Evolutionary conservation across 2,113 vertebrate genomes (phyloP).

Genomic region (Pardalotus punctatus): DNA sequence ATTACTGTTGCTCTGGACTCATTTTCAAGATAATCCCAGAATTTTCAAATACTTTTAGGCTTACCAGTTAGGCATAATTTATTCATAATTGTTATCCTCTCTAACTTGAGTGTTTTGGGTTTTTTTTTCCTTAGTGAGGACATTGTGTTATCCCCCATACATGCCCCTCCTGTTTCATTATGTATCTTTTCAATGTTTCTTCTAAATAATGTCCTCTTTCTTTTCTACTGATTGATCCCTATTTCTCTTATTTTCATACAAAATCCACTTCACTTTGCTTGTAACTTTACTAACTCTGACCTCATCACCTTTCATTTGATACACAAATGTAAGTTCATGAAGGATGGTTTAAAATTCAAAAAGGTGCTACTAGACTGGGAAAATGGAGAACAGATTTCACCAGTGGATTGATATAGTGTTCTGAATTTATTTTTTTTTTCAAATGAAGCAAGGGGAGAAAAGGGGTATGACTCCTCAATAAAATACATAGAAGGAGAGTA

Average conservation of each 20-base stretch:
- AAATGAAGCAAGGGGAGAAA: neutral
- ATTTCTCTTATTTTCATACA: neutral
- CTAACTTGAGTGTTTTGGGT: neutral
- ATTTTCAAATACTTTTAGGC: neutral
- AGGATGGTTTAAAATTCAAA: neutral
- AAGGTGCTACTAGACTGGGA: neutral
- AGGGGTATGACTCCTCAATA: neutral
- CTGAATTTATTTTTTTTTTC: neutral
- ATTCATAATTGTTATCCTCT: neutral
- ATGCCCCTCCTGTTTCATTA: neutral
- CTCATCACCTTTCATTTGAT: neutral
- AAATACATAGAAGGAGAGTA: neutral
- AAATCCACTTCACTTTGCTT: neutral
- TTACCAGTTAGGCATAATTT: neutral
- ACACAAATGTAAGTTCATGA: neutral
- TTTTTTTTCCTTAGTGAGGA: fast-evolving
- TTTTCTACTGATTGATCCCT: neutral
- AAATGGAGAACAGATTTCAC: neutral
- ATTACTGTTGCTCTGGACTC: neutral
- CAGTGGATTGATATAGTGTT: neutral
- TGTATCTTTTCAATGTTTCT: neutral
- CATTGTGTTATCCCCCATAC: neutral
- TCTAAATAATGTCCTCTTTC: neutral
- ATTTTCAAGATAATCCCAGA: neutral
- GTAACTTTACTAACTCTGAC: neutral